These are phyloP conservation scores for Conistra vaccinii DNA, from an alignment of 2,888 invertebrate species.

Conservation along the genomic window DNA sequence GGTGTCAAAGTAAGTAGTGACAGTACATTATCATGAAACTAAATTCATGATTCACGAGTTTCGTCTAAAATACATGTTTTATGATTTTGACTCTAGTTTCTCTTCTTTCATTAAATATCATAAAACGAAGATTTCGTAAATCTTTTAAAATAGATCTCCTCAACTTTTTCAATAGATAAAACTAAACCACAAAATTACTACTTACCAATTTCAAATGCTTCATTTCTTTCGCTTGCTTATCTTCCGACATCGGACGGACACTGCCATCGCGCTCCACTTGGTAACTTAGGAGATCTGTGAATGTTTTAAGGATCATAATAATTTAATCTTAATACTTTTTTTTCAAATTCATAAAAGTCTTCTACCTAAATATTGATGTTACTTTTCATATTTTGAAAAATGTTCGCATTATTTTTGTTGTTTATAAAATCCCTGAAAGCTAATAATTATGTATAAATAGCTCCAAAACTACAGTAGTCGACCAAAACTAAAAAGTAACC, in stretches of 20 bases:
- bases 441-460: not conserved
- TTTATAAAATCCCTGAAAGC: not conserved
- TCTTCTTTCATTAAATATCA: not conserved
- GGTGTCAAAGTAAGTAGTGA: not conserved
- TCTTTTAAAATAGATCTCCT: not conserved
- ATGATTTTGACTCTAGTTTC: not conserved
- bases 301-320: not conserved
- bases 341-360: not conserved
- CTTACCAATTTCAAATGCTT: conserved; percentile 78
- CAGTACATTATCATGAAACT: not conserved
- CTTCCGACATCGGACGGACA: conserved; percentile 54
- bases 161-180: not conserved
- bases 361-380: not conserved
- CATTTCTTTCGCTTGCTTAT: conserved; percentile 71
- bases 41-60: not conserved
- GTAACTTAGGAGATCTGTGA: conserved; percentile 76
- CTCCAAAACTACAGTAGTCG: not conserved
- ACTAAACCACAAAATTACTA: not conserved
- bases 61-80: not conserved
- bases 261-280: conserved; percentile 79
- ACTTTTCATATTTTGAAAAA: not conserved
- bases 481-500: no score
- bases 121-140: not conserved
- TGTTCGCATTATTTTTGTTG: not conserved
- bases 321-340: not conserved